Conservation (phyloP, 2,113 vertebrate genomes). For the Cygnus atratus region DNA sequence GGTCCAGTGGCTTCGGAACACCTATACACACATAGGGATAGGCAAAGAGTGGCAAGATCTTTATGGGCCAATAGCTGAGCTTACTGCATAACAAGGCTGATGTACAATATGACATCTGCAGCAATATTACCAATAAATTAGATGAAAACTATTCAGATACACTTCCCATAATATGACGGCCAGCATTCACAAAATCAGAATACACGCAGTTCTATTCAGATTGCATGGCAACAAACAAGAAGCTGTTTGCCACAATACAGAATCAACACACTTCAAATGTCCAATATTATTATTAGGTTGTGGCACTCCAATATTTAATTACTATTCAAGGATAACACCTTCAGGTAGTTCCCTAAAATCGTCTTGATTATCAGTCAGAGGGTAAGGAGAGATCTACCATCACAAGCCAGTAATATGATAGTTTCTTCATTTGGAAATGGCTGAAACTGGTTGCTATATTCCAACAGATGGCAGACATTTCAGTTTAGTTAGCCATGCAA, state of each 20-base stretch:
- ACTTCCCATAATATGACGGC: not conserved
- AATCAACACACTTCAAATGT: not conserved
- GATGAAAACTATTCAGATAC: not conserved
- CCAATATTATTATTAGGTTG: not conserved
- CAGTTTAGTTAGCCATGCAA: constrained; percentile 25
- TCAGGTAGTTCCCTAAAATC: not conserved
- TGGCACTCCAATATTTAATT: not conserved
- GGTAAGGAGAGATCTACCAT: not conserved
- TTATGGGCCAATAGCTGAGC: not conserved
- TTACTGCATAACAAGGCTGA: constrained; percentile 8
- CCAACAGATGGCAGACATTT: constrained; percentile 6
- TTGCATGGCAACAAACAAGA: not conserved
- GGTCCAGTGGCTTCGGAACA: constrained; percentile 70
- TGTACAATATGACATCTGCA: not conserved
- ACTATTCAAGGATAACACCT: not conserved
- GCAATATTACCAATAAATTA: constrained; percentile 44
- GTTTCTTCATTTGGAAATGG: constrained; percentile 3
- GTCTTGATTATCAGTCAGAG: not conserved
- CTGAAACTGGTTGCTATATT: not conserved
- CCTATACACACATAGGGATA: not conserved
- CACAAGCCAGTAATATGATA: not conserved
- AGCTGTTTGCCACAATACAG: not conserved
- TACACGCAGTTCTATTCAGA: not conserved
- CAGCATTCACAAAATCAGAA: not conserved
- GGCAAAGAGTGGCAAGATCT: not conserved